Conservation (phyloP, 2,113 vertebrate genomes). For the Canis aureus region DNA sequence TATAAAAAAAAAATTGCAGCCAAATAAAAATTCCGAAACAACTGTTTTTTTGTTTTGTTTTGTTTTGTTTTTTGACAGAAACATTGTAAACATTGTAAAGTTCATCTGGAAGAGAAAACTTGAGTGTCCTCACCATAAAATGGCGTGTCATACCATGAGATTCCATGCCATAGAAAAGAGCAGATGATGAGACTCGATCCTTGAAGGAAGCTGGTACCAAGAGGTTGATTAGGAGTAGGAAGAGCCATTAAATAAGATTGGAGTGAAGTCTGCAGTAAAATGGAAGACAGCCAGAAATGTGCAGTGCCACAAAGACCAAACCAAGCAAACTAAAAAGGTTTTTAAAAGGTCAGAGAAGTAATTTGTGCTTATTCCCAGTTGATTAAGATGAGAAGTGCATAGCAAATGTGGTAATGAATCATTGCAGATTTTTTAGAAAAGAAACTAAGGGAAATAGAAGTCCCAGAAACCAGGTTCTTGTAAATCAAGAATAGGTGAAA, state of each 20-base stretch:
- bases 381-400: neutral
- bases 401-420: neutral
- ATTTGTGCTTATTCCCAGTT: neutral
- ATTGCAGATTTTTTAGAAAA: neutral
- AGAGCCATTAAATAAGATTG: neutral
- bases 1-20: neutral
- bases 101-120: neutral
- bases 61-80: no score
- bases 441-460: neutral
- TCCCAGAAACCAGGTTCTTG: neutral
- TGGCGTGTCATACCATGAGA: neutral
- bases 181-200: neutral
- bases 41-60: neutral
- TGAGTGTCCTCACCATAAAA: neutral
- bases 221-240: neutral
- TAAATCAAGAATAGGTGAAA: neutral
- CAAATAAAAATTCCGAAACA: neutral
- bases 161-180: neutral
- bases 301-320: neutral
- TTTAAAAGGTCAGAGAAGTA: neutral
- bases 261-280: neutral
- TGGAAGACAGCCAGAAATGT: neutral
- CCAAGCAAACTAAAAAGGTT: neutral
- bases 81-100: neutral
- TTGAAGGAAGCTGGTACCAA: neutral